Conservation (phyloP, 2,113 vertebrate genomes). For the Alectura lathami region DNA sequence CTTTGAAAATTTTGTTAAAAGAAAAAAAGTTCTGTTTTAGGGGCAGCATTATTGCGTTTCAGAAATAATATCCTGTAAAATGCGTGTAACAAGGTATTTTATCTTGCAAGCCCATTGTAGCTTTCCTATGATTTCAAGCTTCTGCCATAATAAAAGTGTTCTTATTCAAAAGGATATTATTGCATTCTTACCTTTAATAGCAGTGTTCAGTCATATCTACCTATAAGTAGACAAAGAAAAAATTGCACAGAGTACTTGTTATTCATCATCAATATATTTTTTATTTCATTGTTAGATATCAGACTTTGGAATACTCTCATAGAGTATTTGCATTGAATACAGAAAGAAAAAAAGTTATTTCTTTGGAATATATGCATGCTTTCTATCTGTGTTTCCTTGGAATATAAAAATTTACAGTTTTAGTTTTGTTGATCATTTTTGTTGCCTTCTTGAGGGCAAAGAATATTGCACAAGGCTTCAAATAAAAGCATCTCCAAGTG, state of each 20-base stretch:
- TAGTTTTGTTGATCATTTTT: constrained; percentile 21
- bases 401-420: constrained; percentile 9
- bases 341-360: not conserved
- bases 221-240: constrained; percentile 73
- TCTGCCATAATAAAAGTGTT: constrained; percentile 50
- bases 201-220: constrained; percentile 61
- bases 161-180: constrained; percentile 71
- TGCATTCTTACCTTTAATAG: constrained; percentile 64
- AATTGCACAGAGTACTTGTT: constrained; percentile 60
- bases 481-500: constrained; percentile 23
- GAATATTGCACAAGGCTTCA: not conserved
- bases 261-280: constrained; percentile 48
- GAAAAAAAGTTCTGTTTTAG: not conserved
- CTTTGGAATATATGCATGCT: not conserved
- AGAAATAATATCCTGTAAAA: constrained; percentile 56
- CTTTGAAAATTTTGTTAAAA: not conserved
- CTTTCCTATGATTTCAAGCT: constrained; percentile 61
- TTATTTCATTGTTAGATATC: constrained; percentile 50
- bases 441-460: constrained; percentile 22
- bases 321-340: not conserved
- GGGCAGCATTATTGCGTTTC: constrained; percentile 34
- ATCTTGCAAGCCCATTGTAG: constrained; percentile 53
- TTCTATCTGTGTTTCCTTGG: not conserved
- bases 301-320: constrained; percentile 8
- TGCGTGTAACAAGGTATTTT: constrained; percentile 29